phyloP scores from a whole-genome alignment of 1,140 invertebrate species.

The Neotoxoptera formosana region DNA sequence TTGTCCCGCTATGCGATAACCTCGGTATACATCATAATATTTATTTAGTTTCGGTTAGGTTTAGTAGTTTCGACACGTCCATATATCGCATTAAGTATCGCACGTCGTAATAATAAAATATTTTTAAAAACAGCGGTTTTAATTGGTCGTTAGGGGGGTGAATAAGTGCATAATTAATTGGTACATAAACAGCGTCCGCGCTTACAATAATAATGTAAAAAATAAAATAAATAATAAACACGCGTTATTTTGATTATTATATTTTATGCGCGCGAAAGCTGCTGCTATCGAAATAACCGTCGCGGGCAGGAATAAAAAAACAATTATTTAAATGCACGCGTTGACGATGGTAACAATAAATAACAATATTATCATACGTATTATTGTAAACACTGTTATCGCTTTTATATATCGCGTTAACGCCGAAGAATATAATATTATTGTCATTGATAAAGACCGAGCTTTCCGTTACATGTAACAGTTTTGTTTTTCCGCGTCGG shows the following conservation, averaged over 20 bases:
- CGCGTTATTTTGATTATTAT: not conserved
- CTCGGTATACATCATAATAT: not conserved
- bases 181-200: not conserved
- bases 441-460: not conserved
- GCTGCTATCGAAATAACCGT: no score
- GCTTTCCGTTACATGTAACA: not conserved
- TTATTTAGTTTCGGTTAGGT: not conserved
- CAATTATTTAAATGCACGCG: not conserved
- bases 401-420: not conserved
- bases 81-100: not conserved
- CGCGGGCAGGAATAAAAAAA: not conserved
- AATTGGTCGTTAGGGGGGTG: not conserved
- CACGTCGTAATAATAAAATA: not conserved
- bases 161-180: not conserved
- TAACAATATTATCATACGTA: not conserved
- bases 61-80: conserved; percentile 4
- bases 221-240: not conserved
- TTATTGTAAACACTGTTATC: not conserved
- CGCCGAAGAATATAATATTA: not conserved
- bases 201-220: not conserved
- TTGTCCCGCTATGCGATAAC: not conserved
- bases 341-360: not conserved
- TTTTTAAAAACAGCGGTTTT: not conserved
- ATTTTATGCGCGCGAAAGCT: not conserved
- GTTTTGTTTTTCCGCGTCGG: not conserved